Percentiles rank a stretch among this genome's conserved stretches.
Evolutionary conservation across 2,797 vertebrate genomes (phyloP).

Genomic region (Luscinia megarhynchos): DNA sequence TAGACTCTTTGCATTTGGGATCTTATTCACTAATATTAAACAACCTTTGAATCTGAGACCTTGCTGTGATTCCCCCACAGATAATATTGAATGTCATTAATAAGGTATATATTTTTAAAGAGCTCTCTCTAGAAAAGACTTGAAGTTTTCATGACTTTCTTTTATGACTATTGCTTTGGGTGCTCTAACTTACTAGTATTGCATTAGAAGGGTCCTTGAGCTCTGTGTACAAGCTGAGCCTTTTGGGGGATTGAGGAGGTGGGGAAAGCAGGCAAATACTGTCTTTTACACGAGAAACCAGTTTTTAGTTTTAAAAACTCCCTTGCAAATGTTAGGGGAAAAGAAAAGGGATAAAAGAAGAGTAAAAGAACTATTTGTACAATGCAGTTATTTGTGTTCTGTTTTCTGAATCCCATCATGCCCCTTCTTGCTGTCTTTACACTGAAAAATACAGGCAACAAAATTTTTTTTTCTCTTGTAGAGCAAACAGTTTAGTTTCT

Average conservation of each 20-base stretch:
- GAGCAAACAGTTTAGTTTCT: background rate
- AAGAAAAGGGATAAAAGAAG: background rate
- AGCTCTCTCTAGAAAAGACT: background rate
- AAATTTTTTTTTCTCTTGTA: background rate
- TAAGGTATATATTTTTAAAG: background rate
- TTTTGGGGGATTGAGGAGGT: background rate
- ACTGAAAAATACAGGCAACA: background rate
- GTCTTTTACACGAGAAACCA: background rate
- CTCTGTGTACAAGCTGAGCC: background rate
- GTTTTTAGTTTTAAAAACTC: background rate
- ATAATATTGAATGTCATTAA: background rate
- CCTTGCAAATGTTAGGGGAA: background rate
- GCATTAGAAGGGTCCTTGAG: background rate
- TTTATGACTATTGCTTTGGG: background rate
- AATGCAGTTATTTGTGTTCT: background rate
- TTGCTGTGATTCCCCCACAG: background rate
- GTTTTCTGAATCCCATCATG: fast-evolving
- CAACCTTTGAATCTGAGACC: background rate
- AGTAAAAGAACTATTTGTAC: background rate
- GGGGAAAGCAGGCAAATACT: background rate
- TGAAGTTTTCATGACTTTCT: background rate
- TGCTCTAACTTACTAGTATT: background rate
- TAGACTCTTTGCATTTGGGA: background rate
- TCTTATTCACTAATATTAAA: background rate
- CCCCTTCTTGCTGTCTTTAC: background rate